Percentiles rank a stretch among this genome's conserved stretches.
These are phyloP conservation scores for Zosterops japonicus DNA, from an alignment of 2,113 vertebrate genomes.

Conservation along the genomic window DNA sequence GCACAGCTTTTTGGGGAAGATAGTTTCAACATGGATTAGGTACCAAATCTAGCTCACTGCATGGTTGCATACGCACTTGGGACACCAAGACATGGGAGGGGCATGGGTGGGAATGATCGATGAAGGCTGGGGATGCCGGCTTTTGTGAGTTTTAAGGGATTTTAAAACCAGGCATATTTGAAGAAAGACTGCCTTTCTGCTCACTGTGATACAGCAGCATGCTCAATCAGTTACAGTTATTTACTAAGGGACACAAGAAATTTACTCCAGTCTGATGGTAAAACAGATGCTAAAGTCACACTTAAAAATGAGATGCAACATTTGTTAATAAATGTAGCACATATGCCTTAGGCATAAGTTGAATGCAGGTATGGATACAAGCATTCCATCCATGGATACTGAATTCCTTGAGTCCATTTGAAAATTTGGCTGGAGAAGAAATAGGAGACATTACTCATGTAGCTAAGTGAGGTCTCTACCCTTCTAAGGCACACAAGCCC, in stretches of 20 bases:
- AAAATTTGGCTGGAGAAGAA: not conserved
- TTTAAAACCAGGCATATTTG: not conserved
- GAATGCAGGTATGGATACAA: not conserved
- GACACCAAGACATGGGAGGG: not conserved
- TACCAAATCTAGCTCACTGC: not conserved
- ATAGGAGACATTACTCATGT: not conserved
- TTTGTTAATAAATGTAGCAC: not conserved
- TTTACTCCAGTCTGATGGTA: not conserved
- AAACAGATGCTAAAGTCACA: not conserved
- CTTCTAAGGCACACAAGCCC: not conserved
- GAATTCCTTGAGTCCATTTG: not conserved
- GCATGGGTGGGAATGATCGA: not conserved
- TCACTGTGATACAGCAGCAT: constrained; percentile 24
- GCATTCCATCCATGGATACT: not conserved
- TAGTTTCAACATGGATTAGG: not conserved
- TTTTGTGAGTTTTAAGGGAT: not conserved
- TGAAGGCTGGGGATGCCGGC: not conserved
- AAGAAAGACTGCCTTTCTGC: not conserved
- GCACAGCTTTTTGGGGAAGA: not conserved
- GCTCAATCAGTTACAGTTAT: constrained; percentile 18
- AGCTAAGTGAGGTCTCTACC: not conserved
- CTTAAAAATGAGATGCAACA: not conserved
- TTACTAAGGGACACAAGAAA: not conserved
- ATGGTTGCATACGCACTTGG: not conserved
- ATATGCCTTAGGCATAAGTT: not conserved